These are phyloP conservation scores for Saccopteryx bilineata DNA, from an alignment of 2,113 vertebrate species.

Conservation along the genomic window DNA sequence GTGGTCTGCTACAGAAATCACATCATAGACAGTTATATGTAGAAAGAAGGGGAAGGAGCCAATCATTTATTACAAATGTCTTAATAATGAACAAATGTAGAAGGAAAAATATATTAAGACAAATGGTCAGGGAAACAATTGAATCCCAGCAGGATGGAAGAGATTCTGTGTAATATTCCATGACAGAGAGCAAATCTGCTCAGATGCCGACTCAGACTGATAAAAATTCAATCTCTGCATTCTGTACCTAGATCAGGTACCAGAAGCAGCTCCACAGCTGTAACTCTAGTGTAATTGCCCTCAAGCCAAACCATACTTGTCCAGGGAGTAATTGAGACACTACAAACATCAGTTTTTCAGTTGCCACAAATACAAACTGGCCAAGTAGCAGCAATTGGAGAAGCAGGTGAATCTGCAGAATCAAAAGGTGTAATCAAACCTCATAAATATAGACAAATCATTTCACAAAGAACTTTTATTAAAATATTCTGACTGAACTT, in stretches of 20 bases:
- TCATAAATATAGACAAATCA: conserved; percentile 91
- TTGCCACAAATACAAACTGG: conserved; percentile 87
- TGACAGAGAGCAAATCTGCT: conserved; percentile 80
- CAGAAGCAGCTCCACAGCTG: conserved; percentile 84
- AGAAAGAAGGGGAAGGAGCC: conserved; percentile 78
- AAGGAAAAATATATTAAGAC: conserved; percentile 86
- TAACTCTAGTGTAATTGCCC: conserved; percentile 86
- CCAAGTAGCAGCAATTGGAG: conserved; percentile 87
- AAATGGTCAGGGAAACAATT: conserved; percentile 90
- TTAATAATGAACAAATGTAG: conserved; percentile 84
- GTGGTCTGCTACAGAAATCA: not conserved
- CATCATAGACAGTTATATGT: conserved; percentile 76
- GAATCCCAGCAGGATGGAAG: conserved; percentile 85
- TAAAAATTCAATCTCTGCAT: conserved; percentile 84
- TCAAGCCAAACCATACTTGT: conserved; percentile 86
- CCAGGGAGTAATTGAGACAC: conserved; percentile 87
- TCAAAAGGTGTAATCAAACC: conserved; percentile 86
- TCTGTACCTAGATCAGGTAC: conserved; percentile 86
- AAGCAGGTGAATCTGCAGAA: conserved; percentile 86
- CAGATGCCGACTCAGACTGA: conserved; percentile 83
- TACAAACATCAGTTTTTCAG: conserved; percentile 87
- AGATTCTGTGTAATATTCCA: conserved; percentile 68
- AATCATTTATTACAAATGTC: conserved; percentile 78
- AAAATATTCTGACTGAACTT: conserved; percentile 95
- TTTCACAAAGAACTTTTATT: conserved; percentile 92